These are phyloP conservation scores for Leucosticte australis DNA, from an alignment of 2,113 vertebrate species.

Conservation along the genomic window DNA sequence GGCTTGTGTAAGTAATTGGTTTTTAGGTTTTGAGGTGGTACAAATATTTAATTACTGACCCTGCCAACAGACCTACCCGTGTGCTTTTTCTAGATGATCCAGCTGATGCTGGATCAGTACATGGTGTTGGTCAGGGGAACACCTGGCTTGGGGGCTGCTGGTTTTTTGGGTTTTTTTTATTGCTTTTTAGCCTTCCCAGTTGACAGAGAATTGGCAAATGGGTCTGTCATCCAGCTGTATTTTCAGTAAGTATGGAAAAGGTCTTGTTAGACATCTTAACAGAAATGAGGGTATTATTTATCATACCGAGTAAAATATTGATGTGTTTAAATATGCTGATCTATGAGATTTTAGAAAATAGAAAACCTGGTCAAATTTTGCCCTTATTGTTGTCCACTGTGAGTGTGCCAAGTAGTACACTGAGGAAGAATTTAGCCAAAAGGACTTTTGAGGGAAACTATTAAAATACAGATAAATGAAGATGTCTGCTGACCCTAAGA, in stretches of 20 bases:
- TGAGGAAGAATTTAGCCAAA: background rate
- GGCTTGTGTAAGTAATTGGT: background rate
- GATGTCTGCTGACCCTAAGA: background rate
- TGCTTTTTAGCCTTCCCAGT: background rate
- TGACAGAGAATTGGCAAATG: background rate
- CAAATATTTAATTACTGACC: background rate
- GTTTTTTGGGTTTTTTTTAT: background rate
- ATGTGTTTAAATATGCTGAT: background rate
- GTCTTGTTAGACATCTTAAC: background rate
- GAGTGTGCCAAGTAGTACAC: background rate
- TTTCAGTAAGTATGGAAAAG: background rate
- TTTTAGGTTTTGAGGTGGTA: background rate
- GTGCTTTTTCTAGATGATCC: background rate
- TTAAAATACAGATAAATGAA: slow-evolving; percentile 12
- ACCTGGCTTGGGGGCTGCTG: background rate
- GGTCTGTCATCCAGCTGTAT: background rate
- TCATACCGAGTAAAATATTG: background rate
- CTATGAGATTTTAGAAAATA: background rate
- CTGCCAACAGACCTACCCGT: accelerated
- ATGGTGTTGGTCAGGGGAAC: background rate
- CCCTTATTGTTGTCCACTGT: background rate
- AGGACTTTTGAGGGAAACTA: background rate
- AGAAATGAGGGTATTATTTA: background rate
- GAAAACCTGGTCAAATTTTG: background rate
- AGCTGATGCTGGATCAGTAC: background rate